A percentile compares a stretch with the other conserved stretches of the same genome.
Conservation (phyloP, 2,888 invertebrate genomes). For the Serripes groenlandicus region DNA sequence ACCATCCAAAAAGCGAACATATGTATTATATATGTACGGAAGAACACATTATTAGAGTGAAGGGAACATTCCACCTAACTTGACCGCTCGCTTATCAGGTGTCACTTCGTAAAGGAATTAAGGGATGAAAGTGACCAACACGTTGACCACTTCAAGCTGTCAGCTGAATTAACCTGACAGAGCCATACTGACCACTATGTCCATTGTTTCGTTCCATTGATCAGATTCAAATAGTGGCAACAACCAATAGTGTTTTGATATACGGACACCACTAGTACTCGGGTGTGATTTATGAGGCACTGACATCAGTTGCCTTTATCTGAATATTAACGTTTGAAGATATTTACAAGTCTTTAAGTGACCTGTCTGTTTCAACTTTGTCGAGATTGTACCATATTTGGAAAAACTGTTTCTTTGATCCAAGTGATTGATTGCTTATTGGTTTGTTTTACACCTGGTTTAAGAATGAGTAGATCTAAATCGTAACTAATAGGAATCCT, state of each 20-base stretch:
- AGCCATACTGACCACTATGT: constrained; percentile 5
- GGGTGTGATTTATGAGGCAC: constrained; percentile 17
- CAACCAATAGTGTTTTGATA: background rate
- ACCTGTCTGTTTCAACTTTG: background rate
- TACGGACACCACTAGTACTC: background rate
- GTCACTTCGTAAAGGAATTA: constrained; percentile 1
- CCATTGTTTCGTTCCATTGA: background rate
- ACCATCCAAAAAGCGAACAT: no score
- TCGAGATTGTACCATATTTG: constrained; percentile 15
- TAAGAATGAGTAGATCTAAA: no score
- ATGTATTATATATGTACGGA: no score
- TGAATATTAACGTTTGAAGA: constrained; percentile 3
- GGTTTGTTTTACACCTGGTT: constrained; percentile 17
- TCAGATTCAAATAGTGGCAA: background rate
- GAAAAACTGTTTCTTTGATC: constrained; percentile 4
- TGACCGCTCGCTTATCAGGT: constrained; percentile 5
- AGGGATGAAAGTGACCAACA: constrained; percentile 21
- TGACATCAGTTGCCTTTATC: constrained; percentile 2
- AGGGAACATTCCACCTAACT: no score
- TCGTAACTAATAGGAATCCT: no score
- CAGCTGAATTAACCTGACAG: constrained; percentile 2
- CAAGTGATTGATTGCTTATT: background rate
- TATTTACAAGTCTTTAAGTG: constrained; percentile 20
- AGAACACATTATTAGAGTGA: no score
- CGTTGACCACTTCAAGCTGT: constrained; percentile 11